Evolutionary conservation across 2,797 vertebrate genomes (phyloP), one percentile per base, ranked within the genome.

Genomic region (Trichosurus vulpecula): DNA sequence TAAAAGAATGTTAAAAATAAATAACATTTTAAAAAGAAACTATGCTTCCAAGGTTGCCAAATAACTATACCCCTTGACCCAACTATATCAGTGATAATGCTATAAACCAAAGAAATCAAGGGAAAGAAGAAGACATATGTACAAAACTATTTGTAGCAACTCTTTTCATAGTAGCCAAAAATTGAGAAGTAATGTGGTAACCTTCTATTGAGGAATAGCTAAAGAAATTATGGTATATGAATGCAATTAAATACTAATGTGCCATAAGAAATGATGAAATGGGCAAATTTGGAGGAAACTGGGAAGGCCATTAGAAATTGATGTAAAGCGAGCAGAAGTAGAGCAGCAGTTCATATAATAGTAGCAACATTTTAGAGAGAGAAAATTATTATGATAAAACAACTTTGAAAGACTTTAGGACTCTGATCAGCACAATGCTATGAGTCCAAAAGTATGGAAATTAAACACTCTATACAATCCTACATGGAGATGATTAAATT

Each of bases 91-190:
- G 25, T 30, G 41, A 66, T 90, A 51, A 2, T 0, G 52, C 13
- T 66, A 93, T 87, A 54, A 58, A 87, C 47, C 27, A 52, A 57
- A 90, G n/a, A 90, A 94, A 91, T 92, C 31, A 66, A 66, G 58
- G 30, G 2, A 31, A 90, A 94, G 54, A 9, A 56, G 51, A 92
- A 94, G 81, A 6, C 6, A 52, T 87, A 58, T 41, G 2, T 89
- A 74, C 22, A 93, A 51, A 92, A 90, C 11, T 92, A 22, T 92
- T 96, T 58, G 52, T 91, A 81, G 13, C 19, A 54, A 66, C 4
- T 93, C 93, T 96, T 41, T 93, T 90, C 90, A 31, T 94, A 93
- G 54, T n/a, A 90, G 56, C 22, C 57, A 5, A 11, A 22, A 91
- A 74, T 5, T 95, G 47, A 47, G 93, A 95, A 92, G n/a, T 90